A percentile compares a stretch with the other conserved stretches of the same genome.
phyloP scores from a whole-genome alignment of 2,113 vertebrate genomes.

The Castor canadensis region DNA sequence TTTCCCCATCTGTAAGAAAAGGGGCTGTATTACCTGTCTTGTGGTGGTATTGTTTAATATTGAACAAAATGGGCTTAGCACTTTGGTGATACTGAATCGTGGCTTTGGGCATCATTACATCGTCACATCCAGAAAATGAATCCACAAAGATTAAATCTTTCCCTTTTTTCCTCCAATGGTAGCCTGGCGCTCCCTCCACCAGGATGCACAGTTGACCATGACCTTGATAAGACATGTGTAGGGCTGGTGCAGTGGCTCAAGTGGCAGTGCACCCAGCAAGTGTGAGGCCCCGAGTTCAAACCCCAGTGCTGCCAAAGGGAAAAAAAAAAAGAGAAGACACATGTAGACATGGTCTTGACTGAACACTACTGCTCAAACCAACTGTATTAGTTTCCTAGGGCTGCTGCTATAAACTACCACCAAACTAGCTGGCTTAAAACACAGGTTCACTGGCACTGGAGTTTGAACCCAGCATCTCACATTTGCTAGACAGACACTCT shows the following conservation, averaged over 20 bases:
- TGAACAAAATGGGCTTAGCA: not conserved
- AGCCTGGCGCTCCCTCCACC: not conserved
- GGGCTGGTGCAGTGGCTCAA: too few relatives aligned
- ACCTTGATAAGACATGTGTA: not conserved
- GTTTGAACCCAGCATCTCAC: too few relatives aligned
- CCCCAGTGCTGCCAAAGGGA: too few relatives aligned
- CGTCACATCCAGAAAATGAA: not conserved
- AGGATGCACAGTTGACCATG: not conserved
- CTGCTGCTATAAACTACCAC: too few relatives aligned
- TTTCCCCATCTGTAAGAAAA: not conserved
- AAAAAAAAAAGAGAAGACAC: too few relatives aligned
- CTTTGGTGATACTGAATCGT: not conserved
- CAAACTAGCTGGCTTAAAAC: too few relatives aligned
- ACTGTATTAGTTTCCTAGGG: not conserved
- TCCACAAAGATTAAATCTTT: not conserved
- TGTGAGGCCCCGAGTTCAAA: too few relatives aligned
- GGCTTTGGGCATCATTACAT: not conserved
- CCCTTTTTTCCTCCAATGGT: not conserved
- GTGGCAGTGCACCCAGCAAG: too few relatives aligned
- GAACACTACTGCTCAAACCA: too few relatives aligned
- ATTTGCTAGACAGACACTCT: too few relatives aligned
- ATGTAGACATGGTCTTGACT: not conserved
- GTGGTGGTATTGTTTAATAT: not conserved
- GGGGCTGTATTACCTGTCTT: not conserved
- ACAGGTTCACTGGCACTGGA: too few relatives aligned